A percentile compares a stretch with the other conserved stretches of the same genome.
Evolutionary conservation across 2,113 vertebrate species (phyloP).

Genomic region (Sisor rabdophorus): DNA sequence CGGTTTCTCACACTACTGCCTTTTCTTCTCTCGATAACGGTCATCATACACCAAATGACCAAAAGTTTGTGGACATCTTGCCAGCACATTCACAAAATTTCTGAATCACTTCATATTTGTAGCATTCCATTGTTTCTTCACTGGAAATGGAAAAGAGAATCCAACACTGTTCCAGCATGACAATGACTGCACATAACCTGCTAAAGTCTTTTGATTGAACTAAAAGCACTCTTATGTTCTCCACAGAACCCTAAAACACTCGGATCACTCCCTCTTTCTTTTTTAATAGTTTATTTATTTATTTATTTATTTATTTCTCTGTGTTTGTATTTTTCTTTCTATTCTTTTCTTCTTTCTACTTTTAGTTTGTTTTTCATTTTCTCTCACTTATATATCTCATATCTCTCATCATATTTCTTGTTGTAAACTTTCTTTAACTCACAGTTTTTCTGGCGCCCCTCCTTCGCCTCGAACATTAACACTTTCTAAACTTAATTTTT

Average conservation of each 20-base stretch:
- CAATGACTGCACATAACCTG: no score
- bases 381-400: neutral
- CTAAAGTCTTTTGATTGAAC: no score
- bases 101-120: no score
- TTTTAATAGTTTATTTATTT: neutral
- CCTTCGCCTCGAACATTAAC: neutral
- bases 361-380: neutral
- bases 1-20: neutral
- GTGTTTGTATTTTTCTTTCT: neutral
- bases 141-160: no score
- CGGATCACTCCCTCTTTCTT: neutral
- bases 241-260: no score
- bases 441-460: neutral
- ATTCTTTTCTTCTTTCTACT: neutral
- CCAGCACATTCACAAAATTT: no score
- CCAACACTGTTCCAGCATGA: no score
- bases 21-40: neutral
- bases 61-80: no score
- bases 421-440: no score
- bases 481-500: slow-evolving; percentile 2
- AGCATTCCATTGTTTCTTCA: no score
- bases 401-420: neutral
- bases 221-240: no score
- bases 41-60: no score
- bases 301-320: neutral